Evolutionary conservation across 2,888 invertebrate genomes (phyloP).

Genomic region (Myathropa florea): DNA sequence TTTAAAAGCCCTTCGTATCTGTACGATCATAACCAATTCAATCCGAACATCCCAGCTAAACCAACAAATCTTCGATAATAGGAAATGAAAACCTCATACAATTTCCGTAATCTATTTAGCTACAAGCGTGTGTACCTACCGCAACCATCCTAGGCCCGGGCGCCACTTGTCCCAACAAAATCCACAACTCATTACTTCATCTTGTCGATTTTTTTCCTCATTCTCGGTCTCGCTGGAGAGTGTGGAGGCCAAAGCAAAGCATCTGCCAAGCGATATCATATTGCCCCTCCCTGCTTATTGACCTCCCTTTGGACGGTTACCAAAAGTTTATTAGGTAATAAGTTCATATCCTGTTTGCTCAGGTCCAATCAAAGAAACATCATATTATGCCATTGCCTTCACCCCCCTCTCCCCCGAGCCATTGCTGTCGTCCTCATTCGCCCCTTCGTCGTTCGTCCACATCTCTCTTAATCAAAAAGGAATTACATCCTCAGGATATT

Average conservation of each 20-base stretch:
- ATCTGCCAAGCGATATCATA: constrained; percentile 56
- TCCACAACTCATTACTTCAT: constrained; percentile 51
- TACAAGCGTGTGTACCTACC: constrained; percentile 2
- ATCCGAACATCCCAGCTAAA: constrained; percentile 8
- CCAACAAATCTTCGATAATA: constrained; percentile 32
- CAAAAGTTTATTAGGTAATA: constrained; percentile 71
- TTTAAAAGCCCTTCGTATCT: neutral
- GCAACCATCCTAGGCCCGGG: constrained; percentile 15
- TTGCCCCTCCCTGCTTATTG: constrained; percentile 30
- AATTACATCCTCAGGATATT: constrained; percentile 71
- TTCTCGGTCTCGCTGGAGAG: constrained; percentile 6
- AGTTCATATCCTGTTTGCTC: constrained; percentile 71
- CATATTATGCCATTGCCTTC: constrained; percentile 66
- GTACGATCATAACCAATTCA: neutral
- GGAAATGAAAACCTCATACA: constrained; percentile 40
- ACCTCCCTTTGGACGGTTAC: constrained; percentile 59
- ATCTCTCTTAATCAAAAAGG: constrained; percentile 71
- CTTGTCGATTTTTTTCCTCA: neutral
- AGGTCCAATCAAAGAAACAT: constrained; percentile 71
- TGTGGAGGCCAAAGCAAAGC: constrained; percentile 20
- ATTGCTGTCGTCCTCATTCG: neutral
- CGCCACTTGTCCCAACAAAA: constrained; percentile 47
- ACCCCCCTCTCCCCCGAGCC: constrained; percentile 14
- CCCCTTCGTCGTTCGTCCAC: constrained; percentile 33
- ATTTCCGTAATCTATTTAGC: constrained; percentile 37